Base-by-base conservation (phyloP, 2,113 vertebrate species). In the Ceratotherium simum region DNA sequence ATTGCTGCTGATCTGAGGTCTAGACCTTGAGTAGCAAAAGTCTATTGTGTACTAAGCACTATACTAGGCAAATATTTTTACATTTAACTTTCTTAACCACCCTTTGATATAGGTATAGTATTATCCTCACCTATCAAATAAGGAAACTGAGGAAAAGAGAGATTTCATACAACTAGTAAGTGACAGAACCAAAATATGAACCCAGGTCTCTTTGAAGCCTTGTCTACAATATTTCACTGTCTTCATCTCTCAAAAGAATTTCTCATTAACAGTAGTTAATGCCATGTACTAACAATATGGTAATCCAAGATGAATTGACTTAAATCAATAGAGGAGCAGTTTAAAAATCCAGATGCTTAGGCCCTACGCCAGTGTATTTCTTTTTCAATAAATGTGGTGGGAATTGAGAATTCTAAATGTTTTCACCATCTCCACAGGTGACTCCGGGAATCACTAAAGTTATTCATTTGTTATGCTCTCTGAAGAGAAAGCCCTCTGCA, bases 381-480 rank as follows among this genome's bases (percentile, higher is more conserved):
- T 78, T 90, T 92, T 78, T 69, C 67, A 48, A 75, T 64, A 39
- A 82, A 80, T 78, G 58, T 76, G 21, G 23, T 80, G 25, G 83
- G 36, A 88, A 83, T 42, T 78, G 48, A 86, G 56, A 78, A 82
- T 92, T 76, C 42, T 81, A 94, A 67, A 73, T 89, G 91, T 25
- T 92, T 92, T 72, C 56, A 67, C 48, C 21, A 31, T 88, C 81
- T 91, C 70, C 39, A 69, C 29, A 48, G 75, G 60, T 85, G 56
- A 96, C 67, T 58, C 39, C 31, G 27, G 33, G 39, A 85, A 73
- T 85, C 42, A 56, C 67, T 67, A 12, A 76, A 51, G 42, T 67
- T 90, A 56, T 29, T 73, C 18, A 23, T 62, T 65, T 73, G 11
- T 58, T 94, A 54, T 10, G 11, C 46, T 48, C 1, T 84, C 73